phyloP scores from a whole-genome alignment of 2,888 invertebrate genomes.

The Spilarctia lutea region DNA sequence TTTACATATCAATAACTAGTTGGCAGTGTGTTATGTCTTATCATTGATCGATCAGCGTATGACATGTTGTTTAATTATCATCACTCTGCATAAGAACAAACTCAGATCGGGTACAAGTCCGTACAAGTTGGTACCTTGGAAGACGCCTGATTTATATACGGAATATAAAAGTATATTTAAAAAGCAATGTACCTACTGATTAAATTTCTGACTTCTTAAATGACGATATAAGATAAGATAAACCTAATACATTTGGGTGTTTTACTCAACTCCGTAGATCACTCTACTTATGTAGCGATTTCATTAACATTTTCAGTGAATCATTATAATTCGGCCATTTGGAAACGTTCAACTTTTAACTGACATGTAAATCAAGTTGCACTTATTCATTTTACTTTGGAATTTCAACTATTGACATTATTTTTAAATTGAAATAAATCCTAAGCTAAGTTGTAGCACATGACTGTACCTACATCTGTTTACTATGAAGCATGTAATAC shows the following conservation, averaged over 20 bases:
- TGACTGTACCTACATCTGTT: conserved; percentile 44
- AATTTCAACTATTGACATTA: background rate
- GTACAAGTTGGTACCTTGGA: conserved; percentile 40
- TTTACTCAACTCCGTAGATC: background rate
- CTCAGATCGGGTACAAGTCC: conserved; percentile 31
- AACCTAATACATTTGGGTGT: background rate
- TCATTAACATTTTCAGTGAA: background rate
- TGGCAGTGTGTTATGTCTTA: conserved; percentile 63
- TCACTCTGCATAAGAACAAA: conserved; percentile 66
- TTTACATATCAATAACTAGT: conserved; percentile 64
- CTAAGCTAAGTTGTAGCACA: conserved; percentile 1
- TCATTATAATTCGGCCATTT: background rate
- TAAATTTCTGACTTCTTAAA: background rate
- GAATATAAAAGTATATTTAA: background rate
- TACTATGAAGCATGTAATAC: conserved; percentile 64
- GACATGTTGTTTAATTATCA: conserved; percentile 77
- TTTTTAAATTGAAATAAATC: background rate
- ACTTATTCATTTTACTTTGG: background rate
- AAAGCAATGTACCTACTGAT: background rate
- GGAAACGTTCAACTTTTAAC: background rate
- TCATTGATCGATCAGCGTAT: conserved; percentile 76
- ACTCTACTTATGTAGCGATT: background rate
- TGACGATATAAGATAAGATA: background rate
- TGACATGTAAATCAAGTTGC: background rate
- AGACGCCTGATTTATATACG: conserved; percentile 15